Percentiles rank a stretch among this genome's conserved stretches.
phyloP scores from a whole-genome alignment of 2,888 invertebrate genomes.

The Ligdia adustata region DNA sequence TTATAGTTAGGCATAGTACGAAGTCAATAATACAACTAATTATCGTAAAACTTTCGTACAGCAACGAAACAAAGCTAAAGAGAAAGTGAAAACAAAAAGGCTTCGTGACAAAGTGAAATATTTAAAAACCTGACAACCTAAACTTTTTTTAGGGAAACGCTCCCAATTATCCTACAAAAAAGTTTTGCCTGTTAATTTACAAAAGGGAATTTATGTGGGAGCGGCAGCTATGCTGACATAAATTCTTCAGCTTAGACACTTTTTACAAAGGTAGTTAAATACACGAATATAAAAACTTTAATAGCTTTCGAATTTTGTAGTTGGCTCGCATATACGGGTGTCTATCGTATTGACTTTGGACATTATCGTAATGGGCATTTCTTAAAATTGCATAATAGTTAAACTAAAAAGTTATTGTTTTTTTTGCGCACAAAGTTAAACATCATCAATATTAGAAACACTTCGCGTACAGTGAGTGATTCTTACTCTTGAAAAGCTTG shows the following conservation, averaged over 20 bases:
- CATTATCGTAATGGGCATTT: too few species aligned
- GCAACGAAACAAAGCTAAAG: conserved; percentile 18
- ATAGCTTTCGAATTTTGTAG: background rate
- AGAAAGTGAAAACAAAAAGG: conserved; percentile 26
- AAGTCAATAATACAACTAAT: conserved; percentile 3
- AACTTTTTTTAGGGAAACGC: conserved; percentile 33
- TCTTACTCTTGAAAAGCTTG: too few species aligned
- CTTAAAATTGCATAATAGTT: too few species aligned
- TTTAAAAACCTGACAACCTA: conserved; percentile 33
- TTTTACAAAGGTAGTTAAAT: conserved; percentile 10
- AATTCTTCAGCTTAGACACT: conserved; percentile 33
- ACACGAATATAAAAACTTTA: conserved; percentile 1
- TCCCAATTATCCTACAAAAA: conserved; percentile 36
- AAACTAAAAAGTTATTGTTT: too few species aligned
- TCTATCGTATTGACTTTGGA: too few species aligned
- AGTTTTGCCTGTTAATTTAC: conserved; percentile 32
- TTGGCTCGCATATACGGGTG: background rate
- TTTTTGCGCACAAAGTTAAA: too few species aligned
- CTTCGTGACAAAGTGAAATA: conserved; percentile 39
- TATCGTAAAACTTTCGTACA: conserved; percentile 2
- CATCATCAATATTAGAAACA: too few species aligned
- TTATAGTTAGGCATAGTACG: conserved; percentile 1
- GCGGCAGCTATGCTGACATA: conserved; percentile 23
- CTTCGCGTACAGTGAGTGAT: too few species aligned
- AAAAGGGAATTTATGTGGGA: conserved; percentile 35